Evolutionary conservation across 2,888 invertebrate genomes (phyloP).

Genomic region (Adela reaumurella): DNA sequence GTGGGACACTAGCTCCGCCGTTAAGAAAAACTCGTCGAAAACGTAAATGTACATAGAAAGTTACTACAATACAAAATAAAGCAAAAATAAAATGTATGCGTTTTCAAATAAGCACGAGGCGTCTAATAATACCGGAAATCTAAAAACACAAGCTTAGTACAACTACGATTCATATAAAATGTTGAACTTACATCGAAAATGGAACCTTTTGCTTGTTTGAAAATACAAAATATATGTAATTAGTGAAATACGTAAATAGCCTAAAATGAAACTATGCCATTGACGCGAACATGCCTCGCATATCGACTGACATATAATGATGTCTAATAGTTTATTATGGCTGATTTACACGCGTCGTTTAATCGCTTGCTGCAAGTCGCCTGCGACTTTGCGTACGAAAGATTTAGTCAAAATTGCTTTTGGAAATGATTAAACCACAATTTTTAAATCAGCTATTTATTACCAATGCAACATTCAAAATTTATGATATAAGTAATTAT

Average conservation of each 20-base stretch:
- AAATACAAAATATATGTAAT: constrained; percentile 24
- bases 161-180: constrained; percentile 9
- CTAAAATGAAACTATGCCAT: constrained; percentile 22
- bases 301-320: no score
- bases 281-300: constrained; percentile 43
- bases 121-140: constrained; percentile 15
- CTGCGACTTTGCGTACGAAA: no score
- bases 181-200: neutral
- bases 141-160: constrained; percentile 12
- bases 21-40: neutral
- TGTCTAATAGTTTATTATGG: no score
- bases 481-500: no score
- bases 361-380: no score
- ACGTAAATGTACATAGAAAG: constrained; percentile 43
- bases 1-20: neutral
- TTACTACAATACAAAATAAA: constrained; percentile 22
- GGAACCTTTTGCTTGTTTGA: constrained; percentile 48
- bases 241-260: neutral
- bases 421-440: no score
- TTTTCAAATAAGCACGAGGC: constrained; percentile 51
- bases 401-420: no score
- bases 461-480: no score
- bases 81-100: constrained; percentile 32
- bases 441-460: no score
- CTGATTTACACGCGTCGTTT: no score